Evolutionary conservation across 1,140 invertebrate genomes (phyloP), one percentile per base, ranked within the genome.

Genomic region (Tyrophagus putrescentiae): DNA sequence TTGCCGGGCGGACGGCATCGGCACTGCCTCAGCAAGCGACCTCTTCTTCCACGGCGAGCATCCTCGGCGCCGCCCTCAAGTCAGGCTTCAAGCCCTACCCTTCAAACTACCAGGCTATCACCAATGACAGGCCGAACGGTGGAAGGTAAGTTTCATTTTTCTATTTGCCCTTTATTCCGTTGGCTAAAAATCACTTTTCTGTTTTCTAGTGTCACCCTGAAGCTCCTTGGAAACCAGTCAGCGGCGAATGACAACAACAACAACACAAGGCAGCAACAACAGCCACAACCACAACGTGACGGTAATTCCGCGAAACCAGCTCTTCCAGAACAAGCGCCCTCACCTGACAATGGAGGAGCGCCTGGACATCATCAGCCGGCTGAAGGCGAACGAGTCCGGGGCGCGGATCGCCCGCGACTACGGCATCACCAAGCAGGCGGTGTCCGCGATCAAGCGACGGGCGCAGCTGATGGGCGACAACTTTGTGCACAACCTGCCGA

Each of bases 381-480:
- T 54, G 31, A 54, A 54, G 27, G 11, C n/a, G 13, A 54, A 54
- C 27, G 52, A 54, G 27, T 54, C 52, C 2, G 52, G 52, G 32
- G 52, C 52, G 27, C 27, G 52, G 27, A 54, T 54, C 39, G 52
- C 52, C n/a, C 52, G 52, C 25, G 52, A 54, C 39, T 54, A 54
- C 39, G 52, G 52, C 1, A 54, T 54, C 3, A 54, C 52, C 9
- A 54, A 54, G 27, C 52, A 54, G 13, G 52, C 52, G 16, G 52
- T 54, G n/a, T 54, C 52, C 13, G 52, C 52, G 3, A 54, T 54
- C 25, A 54, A 54, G 27, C 52, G 52, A 27, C 52, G 52, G n/a
- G 52, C 52, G 11, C 52, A 54, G 27, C 39, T 54, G 52, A 54
- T 54, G 52, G 52, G 52, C 4, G 52, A 54, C 39, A 54, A 54